Conservation (phyloP, 2,888 invertebrate genomes). For the Cryptops parisi region DNA sequence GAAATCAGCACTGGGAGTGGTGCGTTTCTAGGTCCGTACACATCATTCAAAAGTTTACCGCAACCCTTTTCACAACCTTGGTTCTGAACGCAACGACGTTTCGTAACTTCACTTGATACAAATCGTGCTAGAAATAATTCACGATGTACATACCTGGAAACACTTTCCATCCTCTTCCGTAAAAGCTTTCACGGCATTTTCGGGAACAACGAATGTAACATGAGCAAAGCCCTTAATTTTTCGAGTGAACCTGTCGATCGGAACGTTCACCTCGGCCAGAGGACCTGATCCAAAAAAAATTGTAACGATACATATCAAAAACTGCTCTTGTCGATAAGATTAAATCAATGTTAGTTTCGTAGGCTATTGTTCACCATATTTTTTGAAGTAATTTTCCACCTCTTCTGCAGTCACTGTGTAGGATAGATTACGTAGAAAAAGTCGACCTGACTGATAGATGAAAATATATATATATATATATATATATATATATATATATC, state of each 20-base stretch:
- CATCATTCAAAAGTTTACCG: too few species aligned
- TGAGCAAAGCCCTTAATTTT: constrained; percentile 86
- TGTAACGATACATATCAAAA: constrained; percentile 18
- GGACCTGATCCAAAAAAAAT: constrained; percentile 43
- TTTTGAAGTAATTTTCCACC: constrained; percentile 61
- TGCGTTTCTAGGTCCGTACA: too few species aligned
- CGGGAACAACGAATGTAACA: constrained; percentile 83
- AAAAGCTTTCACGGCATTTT: constrained; percentile 83
- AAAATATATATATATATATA: constrained; percentile 21
- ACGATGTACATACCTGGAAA: constrained; percentile 78
- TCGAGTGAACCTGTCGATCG: constrained; percentile 65
- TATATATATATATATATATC: not conserved
- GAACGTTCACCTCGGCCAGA: constrained; percentile 70
- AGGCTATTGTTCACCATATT: constrained; percentile 64
- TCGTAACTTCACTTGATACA: too few species aligned
- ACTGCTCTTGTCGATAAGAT: not conserved
- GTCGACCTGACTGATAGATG: constrained; percentile 54
- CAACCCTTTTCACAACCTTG: too few species aligned
- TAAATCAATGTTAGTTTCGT: constrained; percentile 6
- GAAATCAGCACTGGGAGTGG: too few species aligned
- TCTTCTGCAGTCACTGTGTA: constrained; percentile 77
- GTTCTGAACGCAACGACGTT: too few species aligned
- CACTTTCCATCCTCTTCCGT: constrained; percentile 75
- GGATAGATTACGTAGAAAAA: constrained; percentile 81
- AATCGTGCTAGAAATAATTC: too few species aligned